Conservation (phyloP, 64 coral and sea anemone genomes). For the Acropora tenuis region DNA sequence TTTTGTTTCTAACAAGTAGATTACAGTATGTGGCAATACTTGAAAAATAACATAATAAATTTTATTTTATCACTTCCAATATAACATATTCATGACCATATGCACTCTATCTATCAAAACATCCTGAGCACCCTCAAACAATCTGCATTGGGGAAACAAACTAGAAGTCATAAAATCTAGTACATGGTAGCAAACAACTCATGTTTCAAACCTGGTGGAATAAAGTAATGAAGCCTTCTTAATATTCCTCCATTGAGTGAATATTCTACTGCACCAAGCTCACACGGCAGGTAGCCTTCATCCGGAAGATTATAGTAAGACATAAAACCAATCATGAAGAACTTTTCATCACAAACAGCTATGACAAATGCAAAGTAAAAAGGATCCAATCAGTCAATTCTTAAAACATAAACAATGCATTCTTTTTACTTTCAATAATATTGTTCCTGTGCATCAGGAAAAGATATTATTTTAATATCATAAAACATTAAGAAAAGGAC, state of each 20-base stretch:
- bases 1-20: no score
- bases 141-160: no score
- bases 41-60: no score
- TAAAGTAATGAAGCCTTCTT: slow-evolving; percentile 80
- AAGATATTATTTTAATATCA: no score
- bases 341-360: slow-evolving; percentile 93
- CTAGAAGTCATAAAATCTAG: neutral
- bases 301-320: slow-evolving; percentile 76
- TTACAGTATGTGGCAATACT: no score
- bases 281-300: slow-evolving; percentile 81
- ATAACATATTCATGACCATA: no score
- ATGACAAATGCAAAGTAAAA: neutral
- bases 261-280: slow-evolving; percentile 83
- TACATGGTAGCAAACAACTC: neutral
- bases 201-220: slow-evolving; percentile 73
- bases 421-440: neutral
- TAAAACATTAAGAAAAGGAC: no score
- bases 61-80: no score
- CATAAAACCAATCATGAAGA: slow-evolving; percentile 94
- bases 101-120: no score
- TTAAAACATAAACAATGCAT: neutral
- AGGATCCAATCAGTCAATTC: neutral
- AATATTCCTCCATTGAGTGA: slow-evolving; percentile 89
- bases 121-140: no score
- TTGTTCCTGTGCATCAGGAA: neutral